Conservation (phyloP, 2,888 invertebrate species). For the Calameuta pallipes region DNA sequence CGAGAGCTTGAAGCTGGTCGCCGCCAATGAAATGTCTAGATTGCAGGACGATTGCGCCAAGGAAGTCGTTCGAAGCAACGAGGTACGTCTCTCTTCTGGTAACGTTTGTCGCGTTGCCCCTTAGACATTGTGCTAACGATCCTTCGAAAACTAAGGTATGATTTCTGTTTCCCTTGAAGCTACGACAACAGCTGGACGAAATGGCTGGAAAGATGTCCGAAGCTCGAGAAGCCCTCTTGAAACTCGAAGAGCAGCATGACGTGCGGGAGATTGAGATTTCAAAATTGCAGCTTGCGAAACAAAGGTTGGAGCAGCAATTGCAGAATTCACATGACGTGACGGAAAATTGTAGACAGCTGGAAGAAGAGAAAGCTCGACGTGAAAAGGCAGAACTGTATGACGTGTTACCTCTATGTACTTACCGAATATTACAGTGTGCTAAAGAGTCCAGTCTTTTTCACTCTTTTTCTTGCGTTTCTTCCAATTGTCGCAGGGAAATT, state of each 20-base stretch:
- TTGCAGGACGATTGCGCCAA: constrained; percentile 41
- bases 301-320: constrained; percentile 45
- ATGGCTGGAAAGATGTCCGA: constrained; percentile 48
- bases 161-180: constrained; percentile 29
- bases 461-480: neutral
- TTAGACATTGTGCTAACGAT: no score
- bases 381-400: constrained; percentile 44
- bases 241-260: constrained; percentile 55
- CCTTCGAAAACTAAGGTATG: no score
- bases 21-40: constrained; percentile 44
- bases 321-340: constrained; percentile 22
- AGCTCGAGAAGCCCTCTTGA: constrained; percentile 45
- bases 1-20: constrained; percentile 44
- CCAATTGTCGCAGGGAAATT: constrained; percentile 39
- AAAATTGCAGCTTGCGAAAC: constrained; percentile 44
- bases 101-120: no score
- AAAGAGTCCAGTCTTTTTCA: neutral
- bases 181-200: constrained; percentile 48
- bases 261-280: constrained; percentile 47
- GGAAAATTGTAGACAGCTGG: constrained; percentile 26
- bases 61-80: constrained; percentile 43
- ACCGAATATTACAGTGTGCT: neutral
- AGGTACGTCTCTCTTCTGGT: constrained; percentile 36
- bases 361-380: constrained; percentile 35
- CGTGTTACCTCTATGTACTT: neutral